phyloP scores from a whole-genome alignment of 2,888 invertebrate species.

The Tipula unca region DNA sequence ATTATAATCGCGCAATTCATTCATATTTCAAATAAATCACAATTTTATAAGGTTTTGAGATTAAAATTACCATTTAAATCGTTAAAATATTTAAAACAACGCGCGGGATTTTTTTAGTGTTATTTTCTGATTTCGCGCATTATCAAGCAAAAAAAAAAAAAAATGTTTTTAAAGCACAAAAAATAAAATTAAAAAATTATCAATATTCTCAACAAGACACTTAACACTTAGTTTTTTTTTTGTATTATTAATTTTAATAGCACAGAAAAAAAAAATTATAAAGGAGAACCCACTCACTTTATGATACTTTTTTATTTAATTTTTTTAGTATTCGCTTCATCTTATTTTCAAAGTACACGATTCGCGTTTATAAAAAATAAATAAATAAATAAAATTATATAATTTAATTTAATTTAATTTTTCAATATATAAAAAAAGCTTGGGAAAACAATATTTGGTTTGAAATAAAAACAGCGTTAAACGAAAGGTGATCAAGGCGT shows the following conservation, averaged over 20 bases:
- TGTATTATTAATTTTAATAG: neutral
- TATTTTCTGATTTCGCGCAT: neutral
- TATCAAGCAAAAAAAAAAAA: neutral
- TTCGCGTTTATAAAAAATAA: neutral
- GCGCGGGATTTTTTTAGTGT: neutral
- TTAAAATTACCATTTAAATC: constrained; percentile 4
- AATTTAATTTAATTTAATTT: neutral
- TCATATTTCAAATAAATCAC: neutral
- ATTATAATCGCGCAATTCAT: neutral
- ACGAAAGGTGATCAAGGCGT: neutral
- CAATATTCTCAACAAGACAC: constrained; percentile 14
- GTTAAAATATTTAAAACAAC: neutral
- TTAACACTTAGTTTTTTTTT: neutral
- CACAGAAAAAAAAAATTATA: neutral
- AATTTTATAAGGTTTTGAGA: constrained; percentile 8
- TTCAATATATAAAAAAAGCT: neutral
- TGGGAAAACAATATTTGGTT: neutral
- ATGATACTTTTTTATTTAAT: neutral
- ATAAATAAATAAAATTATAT: neutral
- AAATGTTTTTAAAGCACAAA: neutral
- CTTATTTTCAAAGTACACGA: neutral
- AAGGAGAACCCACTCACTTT: constrained; percentile 1
- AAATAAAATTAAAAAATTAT: neutral
- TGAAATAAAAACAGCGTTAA: neutral
- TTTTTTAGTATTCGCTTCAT: neutral